Conservation (phyloP, 2,113 vertebrate genomes). For the Mesocricetus auratus region DNA sequence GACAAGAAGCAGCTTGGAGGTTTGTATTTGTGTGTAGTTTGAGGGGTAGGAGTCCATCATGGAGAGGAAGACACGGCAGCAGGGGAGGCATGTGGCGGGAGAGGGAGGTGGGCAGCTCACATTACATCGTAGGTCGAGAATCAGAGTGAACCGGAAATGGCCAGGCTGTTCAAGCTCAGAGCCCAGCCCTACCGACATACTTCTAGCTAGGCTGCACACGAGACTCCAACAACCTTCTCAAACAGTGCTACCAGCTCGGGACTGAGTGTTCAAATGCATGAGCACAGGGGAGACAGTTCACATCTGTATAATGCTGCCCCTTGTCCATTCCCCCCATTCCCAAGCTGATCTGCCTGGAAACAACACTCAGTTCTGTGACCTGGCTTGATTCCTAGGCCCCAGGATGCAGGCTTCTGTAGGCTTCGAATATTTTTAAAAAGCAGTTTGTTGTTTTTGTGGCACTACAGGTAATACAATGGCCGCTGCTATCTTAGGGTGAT, state of each 20-base stretch:
- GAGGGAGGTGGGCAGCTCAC: background rate
- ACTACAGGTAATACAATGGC: background rate
- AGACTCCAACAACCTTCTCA: background rate
- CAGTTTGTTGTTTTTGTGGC: background rate
- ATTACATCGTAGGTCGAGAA: background rate
- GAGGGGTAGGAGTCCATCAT: too few relatives aligned
- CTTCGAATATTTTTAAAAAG: background rate
- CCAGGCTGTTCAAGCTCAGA: too few relatives aligned
- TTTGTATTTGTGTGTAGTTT: background rate
- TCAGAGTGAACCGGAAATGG: background rate
- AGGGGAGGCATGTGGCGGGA: background rate
- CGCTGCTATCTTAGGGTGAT: background rate
- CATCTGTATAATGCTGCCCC: accelerated
- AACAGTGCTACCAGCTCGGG: background rate
- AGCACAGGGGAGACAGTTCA: background rate
- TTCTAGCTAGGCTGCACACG: too few relatives aligned
- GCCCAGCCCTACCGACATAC: too few relatives aligned
- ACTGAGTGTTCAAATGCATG: too few relatives aligned
- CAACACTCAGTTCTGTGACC: background rate
- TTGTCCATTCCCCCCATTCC: too few relatives aligned
- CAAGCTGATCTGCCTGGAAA: background rate
- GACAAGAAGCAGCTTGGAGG: too few relatives aligned
- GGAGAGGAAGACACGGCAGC: background rate
- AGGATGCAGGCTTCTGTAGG: background rate
- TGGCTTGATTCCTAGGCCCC: background rate